Percentiles rank a stretch among this genome's conserved stretches.
Evolutionary conservation across 2,888 invertebrate genomes (phyloP).

Genomic region (Marasmarcha lunaedactyla): DNA sequence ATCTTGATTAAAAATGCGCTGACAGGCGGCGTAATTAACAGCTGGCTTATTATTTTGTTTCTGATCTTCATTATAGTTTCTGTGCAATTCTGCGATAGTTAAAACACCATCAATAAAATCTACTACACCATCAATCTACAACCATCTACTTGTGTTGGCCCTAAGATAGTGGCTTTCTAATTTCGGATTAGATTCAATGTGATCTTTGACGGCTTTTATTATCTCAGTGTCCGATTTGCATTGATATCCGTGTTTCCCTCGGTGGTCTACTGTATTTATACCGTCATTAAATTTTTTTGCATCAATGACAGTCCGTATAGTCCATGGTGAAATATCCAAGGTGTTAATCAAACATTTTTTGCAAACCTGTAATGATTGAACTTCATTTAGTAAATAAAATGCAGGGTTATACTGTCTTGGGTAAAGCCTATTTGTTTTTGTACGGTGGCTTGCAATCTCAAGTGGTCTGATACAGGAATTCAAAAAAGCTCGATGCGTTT

Average conservation of each 20-base stretch:
- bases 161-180: slow-evolving; percentile 9
- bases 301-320: slow-evolving; percentile 3
- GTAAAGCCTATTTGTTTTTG: slow-evolving; percentile 7
- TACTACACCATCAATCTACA: no score
- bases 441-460: slow-evolving; percentile 4
- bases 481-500: slow-evolving; percentile 12
- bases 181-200: slow-evolving; percentile 8
- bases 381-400: slow-evolving; percentile 1
- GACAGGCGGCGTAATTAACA: slow-evolving; percentile 4
- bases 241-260: slow-evolving; percentile 3
- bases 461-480: slow-evolving; percentile 9
- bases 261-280: slow-evolving; percentile 4
- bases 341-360: no score
- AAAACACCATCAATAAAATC: slow-evolving; percentile 6
- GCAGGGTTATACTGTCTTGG: slow-evolving; percentile 1
- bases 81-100: slow-evolving; percentile 6
- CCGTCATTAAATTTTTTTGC: slow-evolving; percentile 1
- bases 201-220: slow-evolving; percentile 8
- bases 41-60: not conserved
- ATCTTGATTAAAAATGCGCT: slow-evolving; percentile 12
- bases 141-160: no score
- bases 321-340: slow-evolving; percentile 2
- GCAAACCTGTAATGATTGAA: no score
- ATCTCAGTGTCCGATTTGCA: slow-evolving; percentile 5
- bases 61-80: slow-evolving; percentile 2